Evolutionary conservation across 1,140 invertebrate genomes (phyloP).

Genomic region (Paracyclopina nana): DNA sequence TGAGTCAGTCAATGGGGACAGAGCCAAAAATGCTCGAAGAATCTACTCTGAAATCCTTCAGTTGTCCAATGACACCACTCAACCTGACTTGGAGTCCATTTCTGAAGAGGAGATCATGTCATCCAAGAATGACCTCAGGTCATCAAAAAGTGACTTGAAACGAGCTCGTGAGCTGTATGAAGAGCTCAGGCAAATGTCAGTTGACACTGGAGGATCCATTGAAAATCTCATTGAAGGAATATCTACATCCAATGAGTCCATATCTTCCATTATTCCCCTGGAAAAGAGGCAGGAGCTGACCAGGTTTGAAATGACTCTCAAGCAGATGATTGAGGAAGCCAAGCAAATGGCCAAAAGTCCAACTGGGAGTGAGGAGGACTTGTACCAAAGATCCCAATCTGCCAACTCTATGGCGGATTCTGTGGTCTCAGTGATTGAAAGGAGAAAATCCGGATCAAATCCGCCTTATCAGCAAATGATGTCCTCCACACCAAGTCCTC

Average conservation of each 20-base stretch:
- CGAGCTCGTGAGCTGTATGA: too few relatives aligned
- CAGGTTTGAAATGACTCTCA: slow-evolving; percentile 15
- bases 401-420: slow-evolving; percentile 2
- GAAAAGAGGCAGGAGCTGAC: slow-evolving; percentile 10
- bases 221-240: slow-evolving; percentile 8
- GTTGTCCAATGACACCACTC: slow-evolving; percentile 1
- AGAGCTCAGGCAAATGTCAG: neutral
- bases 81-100: neutral
- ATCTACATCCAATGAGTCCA: neutral
- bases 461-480: neutral
- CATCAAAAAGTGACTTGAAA: too few relatives aligned
- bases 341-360: neutral
- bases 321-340: slow-evolving; percentile 16
- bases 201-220: neutral
- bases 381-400: neutral
- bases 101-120: neutral
- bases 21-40: neutral
- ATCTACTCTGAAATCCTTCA: slow-evolving; percentile 9
- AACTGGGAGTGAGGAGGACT: neutral
- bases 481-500: neutral
- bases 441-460: neutral
- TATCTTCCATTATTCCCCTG: slow-evolving; percentile 7
- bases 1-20: neutral
- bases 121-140: too few relatives aligned
- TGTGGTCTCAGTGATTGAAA: slow-evolving; percentile 6